Percentiles rank a stretch among this genome's conserved stretches.
Evolutionary conservation across 2,888 invertebrate species (phyloP).

Genomic region (Lasius fuliginosus): DNA sequence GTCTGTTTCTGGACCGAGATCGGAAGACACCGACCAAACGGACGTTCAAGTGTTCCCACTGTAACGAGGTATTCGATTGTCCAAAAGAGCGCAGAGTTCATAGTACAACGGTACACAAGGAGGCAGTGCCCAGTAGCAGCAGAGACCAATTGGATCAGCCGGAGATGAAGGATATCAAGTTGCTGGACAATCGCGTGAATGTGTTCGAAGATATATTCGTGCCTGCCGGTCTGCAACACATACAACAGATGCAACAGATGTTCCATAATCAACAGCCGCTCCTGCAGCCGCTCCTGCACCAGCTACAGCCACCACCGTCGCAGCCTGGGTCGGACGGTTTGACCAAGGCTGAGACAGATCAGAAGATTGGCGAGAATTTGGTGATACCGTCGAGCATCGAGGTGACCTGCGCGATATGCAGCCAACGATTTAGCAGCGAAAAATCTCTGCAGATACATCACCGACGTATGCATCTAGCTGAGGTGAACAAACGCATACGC

Average conservation of each 20-base stretch:
- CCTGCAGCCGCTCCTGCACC: conserved; percentile 83
- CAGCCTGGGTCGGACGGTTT: conserved; percentile 75
- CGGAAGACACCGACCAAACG: conserved; percentile 85
- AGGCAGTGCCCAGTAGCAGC: conserved; percentile 84
- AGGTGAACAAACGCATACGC: conserved; percentile 82
- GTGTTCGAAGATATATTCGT: conserved; percentile 85
- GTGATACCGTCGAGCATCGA: conserved; percentile 79
- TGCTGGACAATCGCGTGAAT: conserved; percentile 83
- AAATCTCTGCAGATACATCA: conserved; percentile 84
- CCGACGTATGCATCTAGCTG: conserved; percentile 81
- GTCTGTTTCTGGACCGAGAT: conserved; percentile 84
- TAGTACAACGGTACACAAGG: conserved; percentile 88
- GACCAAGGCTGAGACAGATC: conserved; percentile 79
- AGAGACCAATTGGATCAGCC: conserved; percentile 77
- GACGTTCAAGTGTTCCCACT: conserved; percentile 88
- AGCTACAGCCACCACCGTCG: conserved; percentile 82
- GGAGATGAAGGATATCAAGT: conserved; percentile 84
- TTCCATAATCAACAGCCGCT: conserved; percentile 79
- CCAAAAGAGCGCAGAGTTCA: conserved; percentile 90
- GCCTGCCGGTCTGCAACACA: conserved; percentile 77
- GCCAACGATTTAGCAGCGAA: conserved; percentile 82
- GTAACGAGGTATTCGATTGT: conserved; percentile 88
- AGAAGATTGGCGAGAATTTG: conserved; percentile 77
- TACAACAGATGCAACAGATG: conserved; percentile 74
- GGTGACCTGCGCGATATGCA: conserved; percentile 82